Conservation (phyloP, 2,113 vertebrate genomes). For the Boleophthalmus pectinirostris region DNA sequence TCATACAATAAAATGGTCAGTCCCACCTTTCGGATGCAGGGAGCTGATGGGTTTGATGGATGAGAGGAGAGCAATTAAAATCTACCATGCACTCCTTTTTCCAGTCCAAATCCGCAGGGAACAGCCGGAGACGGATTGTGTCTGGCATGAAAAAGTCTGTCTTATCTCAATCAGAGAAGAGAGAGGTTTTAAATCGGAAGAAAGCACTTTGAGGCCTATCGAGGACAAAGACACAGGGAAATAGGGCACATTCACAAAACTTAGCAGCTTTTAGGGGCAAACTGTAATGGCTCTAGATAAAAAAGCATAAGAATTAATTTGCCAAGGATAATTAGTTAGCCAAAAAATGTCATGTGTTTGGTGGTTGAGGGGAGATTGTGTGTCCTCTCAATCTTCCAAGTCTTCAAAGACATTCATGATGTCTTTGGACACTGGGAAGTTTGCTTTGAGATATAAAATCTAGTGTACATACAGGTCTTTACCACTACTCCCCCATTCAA, state of each 20-base stretch:
- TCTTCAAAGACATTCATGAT: not conserved
- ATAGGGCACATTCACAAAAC: slow-evolving; percentile 10
- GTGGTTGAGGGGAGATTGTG: not conserved
- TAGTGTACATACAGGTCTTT: too few relatives aligned
- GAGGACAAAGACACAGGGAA: slow-evolving; percentile 14
- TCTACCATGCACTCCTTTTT: slow-evolving; percentile 55
- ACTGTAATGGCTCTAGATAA: not conserved
- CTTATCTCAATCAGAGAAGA: slow-evolving; percentile 59
- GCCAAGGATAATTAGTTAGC: not conserved
- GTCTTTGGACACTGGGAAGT: not conserved
- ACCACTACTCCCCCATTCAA: too few relatives aligned
- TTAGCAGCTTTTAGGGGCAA: not conserved
- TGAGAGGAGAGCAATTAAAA: slow-evolving; percentile 75
- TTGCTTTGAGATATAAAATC: not conserved
- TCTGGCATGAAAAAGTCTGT: slow-evolving; percentile 47
- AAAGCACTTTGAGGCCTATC: slow-evolving; percentile 6
- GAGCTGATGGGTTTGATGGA: slow-evolving; percentile 65
- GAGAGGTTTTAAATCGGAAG: slow-evolving; percentile 47
- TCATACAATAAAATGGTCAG: slow-evolving; percentile 55
- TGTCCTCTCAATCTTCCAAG: not conserved
- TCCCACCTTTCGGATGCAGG: slow-evolving; percentile 29
- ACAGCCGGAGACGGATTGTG: slow-evolving; percentile 55
- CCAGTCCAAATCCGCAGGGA: slow-evolving; percentile 57
- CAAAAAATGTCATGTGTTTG: not conserved
- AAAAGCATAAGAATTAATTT: slow-evolving; percentile 3